Evolutionary conservation across 2,888 invertebrate species (phyloP), one percentile per base, ranked within the genome.

Genomic region (Parnassius orleans): DNA sequence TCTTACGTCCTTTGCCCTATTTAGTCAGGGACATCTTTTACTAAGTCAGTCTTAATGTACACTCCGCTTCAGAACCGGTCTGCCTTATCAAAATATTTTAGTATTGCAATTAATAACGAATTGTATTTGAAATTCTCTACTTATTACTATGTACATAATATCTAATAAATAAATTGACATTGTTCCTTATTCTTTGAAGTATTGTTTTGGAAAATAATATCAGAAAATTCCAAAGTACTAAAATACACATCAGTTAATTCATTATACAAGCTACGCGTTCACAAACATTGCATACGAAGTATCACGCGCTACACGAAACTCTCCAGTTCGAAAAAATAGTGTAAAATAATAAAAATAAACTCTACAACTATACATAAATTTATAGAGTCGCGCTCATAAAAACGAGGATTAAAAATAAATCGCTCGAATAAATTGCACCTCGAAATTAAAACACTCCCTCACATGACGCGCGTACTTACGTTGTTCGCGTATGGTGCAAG

Each of bases 381-480:
- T 90, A 90, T 89, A 81, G 86, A 87, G 84, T 79, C 82, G 84
- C 81, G 79, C 81, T 85, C 85, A 89, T 90, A 91, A 91, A 90
- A 90, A 90, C 87, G 88, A 83, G 90, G 89, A 91, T 91, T 90
- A 91, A 91, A 90, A 91, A 90, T 90, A 90, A 91, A 91, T 91
- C 89, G 90, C 90, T 90, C 87, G 90, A 90, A 89, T 90, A 90
- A 90, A 91, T 90, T 90, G 90, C 87, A 90, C 88, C 89, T 89
- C 88, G 88, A 91, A 91, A 90, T 90, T 90, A 90, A 90, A 91
- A 89, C 86, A 83, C 87, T 85, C 90, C 87, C 89, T 88, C 89
- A 79, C 80, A 77, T 86, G 86, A 85, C 86, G 87, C 87, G 87
- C 88, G 88, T 84, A 80, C 83, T 81, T 79, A 79, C 75, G 78